Percentiles rank a stretch among this genome's conserved stretches.
Conservation (phyloP, 2,888 invertebrate species). For the Drosophila parthenogenetica region DNA sequence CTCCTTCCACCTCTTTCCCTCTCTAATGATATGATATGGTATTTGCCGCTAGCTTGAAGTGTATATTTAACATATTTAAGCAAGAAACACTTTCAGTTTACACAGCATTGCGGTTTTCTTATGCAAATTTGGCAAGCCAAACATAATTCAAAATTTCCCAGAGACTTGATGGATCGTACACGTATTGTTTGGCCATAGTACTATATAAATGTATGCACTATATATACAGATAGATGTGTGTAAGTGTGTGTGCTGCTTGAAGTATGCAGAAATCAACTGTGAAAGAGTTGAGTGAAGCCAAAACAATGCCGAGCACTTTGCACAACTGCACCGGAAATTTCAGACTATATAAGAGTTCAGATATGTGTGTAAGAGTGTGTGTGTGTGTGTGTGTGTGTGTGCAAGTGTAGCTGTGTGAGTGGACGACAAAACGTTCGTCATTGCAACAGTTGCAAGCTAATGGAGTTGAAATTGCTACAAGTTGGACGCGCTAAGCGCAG, state of each 20-base stretch:
- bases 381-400: constrained; percentile 3
- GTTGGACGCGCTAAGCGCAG: constrained; percentile 26
- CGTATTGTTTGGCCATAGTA: background rate
- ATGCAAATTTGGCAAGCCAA: constrained; percentile 43
- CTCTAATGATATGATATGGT: constrained; percentile 7
- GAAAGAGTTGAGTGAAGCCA: constrained; percentile 50
- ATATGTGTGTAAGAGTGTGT: background rate
- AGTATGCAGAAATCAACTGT: constrained; percentile 51
- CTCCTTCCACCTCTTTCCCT: background rate
- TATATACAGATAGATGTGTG: background rate
- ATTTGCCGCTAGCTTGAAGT: constrained; percentile 4
- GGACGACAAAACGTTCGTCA: constrained; percentile 63
- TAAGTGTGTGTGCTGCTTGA: constrained; percentile 1
- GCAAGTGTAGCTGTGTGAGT: constrained; percentile 14
- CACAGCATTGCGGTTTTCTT: constrained; percentile 27
- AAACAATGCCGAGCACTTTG: constrained; percentile 68
- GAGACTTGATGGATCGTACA: constrained; percentile 20
- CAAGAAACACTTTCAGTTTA: constrained; percentile 25
- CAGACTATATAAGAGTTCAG: constrained; percentile 22
- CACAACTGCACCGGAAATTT: constrained; percentile 70
- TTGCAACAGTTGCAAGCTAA: constrained; percentile 64
- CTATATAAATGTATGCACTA: background rate
- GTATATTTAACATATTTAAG: constrained; percentile 16
- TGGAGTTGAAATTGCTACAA: constrained; percentile 44
- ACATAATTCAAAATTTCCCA: constrained; percentile 52